Base-by-base conservation (phyloP, 2,113 vertebrate species). In the Carassius carassius region DNA sequence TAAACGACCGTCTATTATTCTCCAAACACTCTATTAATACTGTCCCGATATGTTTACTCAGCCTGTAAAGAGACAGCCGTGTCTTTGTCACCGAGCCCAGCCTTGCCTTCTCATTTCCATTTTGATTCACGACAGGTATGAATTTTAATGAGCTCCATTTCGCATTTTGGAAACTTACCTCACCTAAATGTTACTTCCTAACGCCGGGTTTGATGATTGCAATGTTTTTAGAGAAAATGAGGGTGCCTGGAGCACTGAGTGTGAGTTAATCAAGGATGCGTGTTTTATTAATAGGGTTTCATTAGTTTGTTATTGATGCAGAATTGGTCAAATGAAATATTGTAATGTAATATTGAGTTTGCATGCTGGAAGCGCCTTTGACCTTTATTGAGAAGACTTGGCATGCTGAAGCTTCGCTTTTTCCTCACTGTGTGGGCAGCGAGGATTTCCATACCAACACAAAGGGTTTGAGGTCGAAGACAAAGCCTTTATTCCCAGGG, bases 71-170 rank as follows among this genome's bases (percentile, higher is more conserved):
- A 49, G 49, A 78, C 89, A 78, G 69, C 41, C 86, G 76, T 90
- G 86, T 90, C 89, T 90, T 92, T 92, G 91, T 92, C 90, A 88
- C 76, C 83, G 60, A 87, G 11, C 70, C 86, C 87, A 88, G 47
- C 72, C 14, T 87, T 82, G 32, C 60, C 65, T 58, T 92, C 89
- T 90, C 90, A 92, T 93, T 92, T 91, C 84, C 88, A 90, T 90
- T 93, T 89, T 85, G 86, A 92, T 90, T 89, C 86, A 70, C 89
- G 86, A 88, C 88, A 89, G 88, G 88, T 91, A 88, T 89, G 90
- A 90, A 92, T 94, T 92, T 91, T 90, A 92, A 92, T 92, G 88
- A 47, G 21, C 23, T 81, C 83, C 3, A 47, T 69, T 49, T 79
- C 89, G 86, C 72, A 83, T 83, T 29, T 80, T 72, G 69, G 78